Percentiles rank a stretch among this genome's conserved stretches.
Conservation (phyloP, 2,113 vertebrate genomes). For the Atrichornis clamosus region DNA sequence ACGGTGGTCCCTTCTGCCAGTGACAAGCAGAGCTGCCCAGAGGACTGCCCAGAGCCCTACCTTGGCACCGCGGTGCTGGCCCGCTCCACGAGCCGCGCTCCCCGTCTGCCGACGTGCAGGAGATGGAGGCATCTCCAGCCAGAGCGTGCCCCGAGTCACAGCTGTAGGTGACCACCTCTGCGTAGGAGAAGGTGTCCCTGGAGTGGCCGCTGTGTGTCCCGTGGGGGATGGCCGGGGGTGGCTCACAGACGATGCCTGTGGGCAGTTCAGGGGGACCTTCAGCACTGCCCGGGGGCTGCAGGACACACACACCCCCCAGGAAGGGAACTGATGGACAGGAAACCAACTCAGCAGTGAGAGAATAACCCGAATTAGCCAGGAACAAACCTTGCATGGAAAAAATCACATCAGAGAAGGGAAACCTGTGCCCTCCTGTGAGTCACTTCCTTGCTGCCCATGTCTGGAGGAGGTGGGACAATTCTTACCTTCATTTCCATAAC, state of each 20-base stretch:
- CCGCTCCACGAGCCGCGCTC: slow-evolving; percentile 40
- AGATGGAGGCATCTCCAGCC: slow-evolving; percentile 10
- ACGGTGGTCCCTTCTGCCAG: background rate
- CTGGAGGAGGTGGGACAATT: background rate
- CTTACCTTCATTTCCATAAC: background rate
- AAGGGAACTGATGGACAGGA: fast-evolving
- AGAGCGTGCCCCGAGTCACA: background rate
- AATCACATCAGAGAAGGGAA: background rate
- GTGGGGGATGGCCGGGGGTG: background rate
- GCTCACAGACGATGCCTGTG: slow-evolving; percentile 12
- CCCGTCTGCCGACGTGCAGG: slow-evolving; percentile 26
- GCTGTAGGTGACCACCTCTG: slow-evolving; percentile 35
- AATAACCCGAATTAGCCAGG: background rate
- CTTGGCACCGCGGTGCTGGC: background rate
- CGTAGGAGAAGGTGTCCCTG: slow-evolving; percentile 7
- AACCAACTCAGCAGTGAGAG: background rate
- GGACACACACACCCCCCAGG: background rate
- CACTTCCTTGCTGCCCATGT: background rate
- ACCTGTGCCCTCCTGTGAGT: background rate
- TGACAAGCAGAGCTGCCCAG: fast-evolving
- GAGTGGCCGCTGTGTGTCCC: background rate
- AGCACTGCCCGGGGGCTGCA: background rate
- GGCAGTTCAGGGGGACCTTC: background rate
- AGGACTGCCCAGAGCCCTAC: background rate
- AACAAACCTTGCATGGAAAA: background rate